Percentiles rank a stretch among this genome's conserved stretches.
phyloP scores from a whole-genome alignment of 2,797 vertebrate species.

The Lagocephalus sceleratus region DNA sequence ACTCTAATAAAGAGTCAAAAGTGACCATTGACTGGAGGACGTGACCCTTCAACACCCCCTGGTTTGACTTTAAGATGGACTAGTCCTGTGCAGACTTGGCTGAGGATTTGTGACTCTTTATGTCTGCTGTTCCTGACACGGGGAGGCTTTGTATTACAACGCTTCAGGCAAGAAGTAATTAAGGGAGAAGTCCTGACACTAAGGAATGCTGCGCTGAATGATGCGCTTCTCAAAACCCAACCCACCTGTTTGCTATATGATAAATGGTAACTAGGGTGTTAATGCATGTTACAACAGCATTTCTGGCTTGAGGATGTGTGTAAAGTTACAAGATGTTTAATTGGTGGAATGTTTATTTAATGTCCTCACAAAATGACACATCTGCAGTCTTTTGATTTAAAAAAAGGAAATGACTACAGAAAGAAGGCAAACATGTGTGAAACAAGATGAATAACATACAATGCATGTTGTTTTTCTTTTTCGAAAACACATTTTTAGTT shows the following conservation, averaged over 20 bases:
- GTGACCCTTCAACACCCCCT: slow-evolving; percentile 51
- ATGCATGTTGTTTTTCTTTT: no score
- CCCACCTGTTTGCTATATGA: slow-evolving; percentile 28
- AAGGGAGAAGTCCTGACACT: slow-evolving; percentile 75
- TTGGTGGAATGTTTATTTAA: slow-evolving; percentile 11
- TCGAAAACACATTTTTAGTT: no score
- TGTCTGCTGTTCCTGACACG: slow-evolving; percentile 57
- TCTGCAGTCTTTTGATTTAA: no score
- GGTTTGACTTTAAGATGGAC: slow-evolving; percentile 36
- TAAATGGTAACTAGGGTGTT: slow-evolving; percentile 26
- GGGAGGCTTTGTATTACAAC: slow-evolving; percentile 60
- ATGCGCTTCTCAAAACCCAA: slow-evolving; percentile 47
- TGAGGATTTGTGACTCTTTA: slow-evolving; percentile 30
- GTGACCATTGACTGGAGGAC: slow-evolving; percentile 22
- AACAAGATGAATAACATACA: no score
- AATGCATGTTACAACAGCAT: slow-evolving; percentile 1
- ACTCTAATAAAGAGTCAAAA: slow-evolving; percentile 30
- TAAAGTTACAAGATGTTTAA: slow-evolving; percentile 1
- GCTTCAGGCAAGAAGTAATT: slow-evolving; percentile 74
- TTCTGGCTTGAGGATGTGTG: neutral
- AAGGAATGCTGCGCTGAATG: slow-evolving; percentile 76
- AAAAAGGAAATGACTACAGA: no score
- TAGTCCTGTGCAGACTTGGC: slow-evolving; percentile 54
- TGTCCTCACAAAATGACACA: neutral
- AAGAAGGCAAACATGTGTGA: no score